A percentile compares a stretch with the other conserved stretches of the same genome.
Conservation (phyloP, 2,797 vertebrate genomes). For the Pseudochirops corinnae region DNA sequence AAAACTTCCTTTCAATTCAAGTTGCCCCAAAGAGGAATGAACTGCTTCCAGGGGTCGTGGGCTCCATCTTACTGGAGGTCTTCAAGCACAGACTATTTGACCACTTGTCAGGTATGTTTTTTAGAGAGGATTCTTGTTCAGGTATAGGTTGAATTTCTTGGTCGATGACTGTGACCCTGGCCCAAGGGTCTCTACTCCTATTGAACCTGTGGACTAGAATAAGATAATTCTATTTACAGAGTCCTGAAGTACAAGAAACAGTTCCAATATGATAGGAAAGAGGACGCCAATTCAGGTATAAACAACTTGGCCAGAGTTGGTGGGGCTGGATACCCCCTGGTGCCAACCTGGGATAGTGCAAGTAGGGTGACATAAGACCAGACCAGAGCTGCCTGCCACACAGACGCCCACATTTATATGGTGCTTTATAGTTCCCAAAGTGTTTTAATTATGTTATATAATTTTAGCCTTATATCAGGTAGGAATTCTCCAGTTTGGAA, state of each 20-base stretch:
- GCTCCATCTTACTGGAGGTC: background rate
- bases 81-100: background rate
- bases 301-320: background rate
- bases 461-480: background rate
- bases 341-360: conserved; percentile 2
- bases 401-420: background rate
- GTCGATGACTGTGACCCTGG: background rate
- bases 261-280: background rate
- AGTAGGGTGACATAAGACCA: background rate
- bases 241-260: background rate
- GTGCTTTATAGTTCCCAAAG: background rate
- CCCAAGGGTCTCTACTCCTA: background rate
- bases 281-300: background rate
- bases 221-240: background rate
- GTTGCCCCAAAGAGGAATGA: background rate
- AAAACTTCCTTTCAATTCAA: background rate
- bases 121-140: background rate
- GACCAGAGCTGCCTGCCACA: background rate
- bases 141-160: background rate
- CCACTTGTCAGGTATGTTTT: background rate
- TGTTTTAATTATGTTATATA: background rate
- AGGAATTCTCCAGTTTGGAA: background rate
- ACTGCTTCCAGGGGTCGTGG: background rate
- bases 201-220: background rate
- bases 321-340: background rate